Conservation (phyloP, 2,113 vertebrate genomes). For the Phrynosoma blainvillii region DNA sequence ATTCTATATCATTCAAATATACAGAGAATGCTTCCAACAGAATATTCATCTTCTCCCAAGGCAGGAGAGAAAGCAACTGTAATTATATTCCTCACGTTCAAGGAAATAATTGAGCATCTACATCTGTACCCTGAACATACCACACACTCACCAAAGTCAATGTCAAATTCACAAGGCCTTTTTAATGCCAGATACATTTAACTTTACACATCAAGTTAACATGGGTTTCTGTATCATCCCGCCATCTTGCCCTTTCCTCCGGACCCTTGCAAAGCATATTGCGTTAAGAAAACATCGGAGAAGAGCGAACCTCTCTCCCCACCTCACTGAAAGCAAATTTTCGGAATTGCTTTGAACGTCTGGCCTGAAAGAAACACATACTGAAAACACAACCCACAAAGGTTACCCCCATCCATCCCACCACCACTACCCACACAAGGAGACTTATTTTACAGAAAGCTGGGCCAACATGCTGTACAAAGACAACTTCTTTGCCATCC, state of each 20-base stretch:
- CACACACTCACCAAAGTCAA: no score
- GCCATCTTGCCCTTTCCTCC: not conserved
- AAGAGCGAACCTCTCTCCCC: not conserved
- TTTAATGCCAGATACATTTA: constrained; percentile 64
- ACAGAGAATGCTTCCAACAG: no score
- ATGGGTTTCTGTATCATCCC: not conserved
- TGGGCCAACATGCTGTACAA: not conserved
- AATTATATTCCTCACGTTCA: no score
- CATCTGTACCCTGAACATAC: rapidly evolving
- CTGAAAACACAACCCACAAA: not conserved
- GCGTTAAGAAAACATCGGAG: not conserved
- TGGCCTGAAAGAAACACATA: not conserved
- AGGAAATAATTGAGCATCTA: no score
- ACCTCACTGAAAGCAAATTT: no score
- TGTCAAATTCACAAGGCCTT: constrained; percentile 42
- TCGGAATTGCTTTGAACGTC: not conserved
- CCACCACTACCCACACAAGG: not conserved
- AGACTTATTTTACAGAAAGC: not conserved
- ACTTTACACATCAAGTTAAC: constrained; percentile 48
- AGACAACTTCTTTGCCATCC: not conserved
- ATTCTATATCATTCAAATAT: no score
- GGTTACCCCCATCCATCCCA: not conserved
- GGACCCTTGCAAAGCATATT: not conserved
- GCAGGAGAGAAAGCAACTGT: no score
- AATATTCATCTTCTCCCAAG: no score